Conservation (phyloP, 2,888 invertebrate genomes). For the Cryptocephalus primarius region DNA sequence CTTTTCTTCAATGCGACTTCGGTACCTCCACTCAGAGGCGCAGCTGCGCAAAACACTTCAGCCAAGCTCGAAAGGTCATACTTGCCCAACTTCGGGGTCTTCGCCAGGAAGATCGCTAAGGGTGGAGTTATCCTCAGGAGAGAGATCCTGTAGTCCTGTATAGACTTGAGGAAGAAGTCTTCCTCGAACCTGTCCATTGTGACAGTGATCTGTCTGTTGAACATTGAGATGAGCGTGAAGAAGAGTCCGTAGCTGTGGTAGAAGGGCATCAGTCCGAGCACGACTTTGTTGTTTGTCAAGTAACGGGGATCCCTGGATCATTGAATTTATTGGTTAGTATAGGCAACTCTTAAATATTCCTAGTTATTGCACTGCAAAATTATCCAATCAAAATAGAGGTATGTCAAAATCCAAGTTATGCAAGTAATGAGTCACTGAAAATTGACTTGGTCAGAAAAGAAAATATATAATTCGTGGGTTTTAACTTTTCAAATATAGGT, state of each 20-base stretch:
- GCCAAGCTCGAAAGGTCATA: conserved; percentile 63
- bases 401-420: no score
- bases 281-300: conserved; percentile 5
- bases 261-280: conserved; percentile 21
- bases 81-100: conserved; percentile 63
- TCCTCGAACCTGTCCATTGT: conserved; percentile 22
- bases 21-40: conserved; percentile 62
- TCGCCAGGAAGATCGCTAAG: conserved; percentile 68
- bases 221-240: conserved; percentile 15
- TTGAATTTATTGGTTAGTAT: background rate
- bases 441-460: no score
- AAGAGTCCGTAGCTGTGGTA: conserved; percentile 23
- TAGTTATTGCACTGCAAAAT: no score
- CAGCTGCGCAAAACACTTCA: conserved; percentile 64
- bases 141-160: conserved; percentile 58
- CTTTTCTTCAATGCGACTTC: conserved; percentile 46
- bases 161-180: conserved; percentile 52
- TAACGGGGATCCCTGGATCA: conserved; percentile 15
- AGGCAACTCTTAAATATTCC: no score
- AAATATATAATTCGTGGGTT: no score
- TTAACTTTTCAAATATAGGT: no score
- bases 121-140: conserved; percentile 68
- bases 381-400: no score
- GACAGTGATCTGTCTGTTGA: conserved; percentile 14
- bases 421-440: no score